Base-by-base conservation (phyloP, 2,113 vertebrate genomes). In the Phylloscopus trochiloides region DNA sequence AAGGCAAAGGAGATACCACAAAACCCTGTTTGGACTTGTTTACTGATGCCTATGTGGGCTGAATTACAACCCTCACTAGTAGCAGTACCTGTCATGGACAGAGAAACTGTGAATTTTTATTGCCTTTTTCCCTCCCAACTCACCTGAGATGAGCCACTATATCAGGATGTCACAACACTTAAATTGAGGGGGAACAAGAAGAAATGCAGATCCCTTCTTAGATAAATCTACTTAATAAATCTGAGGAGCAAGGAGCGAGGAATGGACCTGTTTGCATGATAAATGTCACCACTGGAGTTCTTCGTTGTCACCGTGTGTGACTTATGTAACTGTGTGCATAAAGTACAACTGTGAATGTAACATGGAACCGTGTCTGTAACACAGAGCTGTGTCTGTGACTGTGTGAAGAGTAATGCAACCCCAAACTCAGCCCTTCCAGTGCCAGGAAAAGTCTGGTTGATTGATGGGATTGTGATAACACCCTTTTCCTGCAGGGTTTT, bases 211-310 rank as follows among this genome's bases (percentile, higher is more conserved):
- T 77, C 40, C 32, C 55, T 36, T 90, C 65, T 81, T 78, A 59
- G 70, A 92, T 91, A 87, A 87, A 94, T 85, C 90, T 84, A 1
- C 61, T 84, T 62, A 79, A 95, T 94, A 87, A 87, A 96, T 95
- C 77, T 51, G 80, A 90, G 90, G 77, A 67, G 80, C 2, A 3
- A 83, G 42, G 48, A 87, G 87, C 55, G 4, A 71, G 48, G 77
- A 67, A 42, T 38, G 63, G 70, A 43, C 45, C 82, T 80, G 82
- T 83, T 88, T 79, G 48, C 18, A 1, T 87, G 90, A 94, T 75
- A 48, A 85, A 95, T 85, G 84, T 62, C 90, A 67, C 68, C 45
- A 1, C 28, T 59, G 40, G 7, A 52, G 48, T 48, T 52, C 73
- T 65, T n/a, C 1, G 0, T 36, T 78, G 73, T 58, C 65, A 10